Conservation (phyloP, 2,888 invertebrate genomes). For the Zele albiditarsus region DNA sequence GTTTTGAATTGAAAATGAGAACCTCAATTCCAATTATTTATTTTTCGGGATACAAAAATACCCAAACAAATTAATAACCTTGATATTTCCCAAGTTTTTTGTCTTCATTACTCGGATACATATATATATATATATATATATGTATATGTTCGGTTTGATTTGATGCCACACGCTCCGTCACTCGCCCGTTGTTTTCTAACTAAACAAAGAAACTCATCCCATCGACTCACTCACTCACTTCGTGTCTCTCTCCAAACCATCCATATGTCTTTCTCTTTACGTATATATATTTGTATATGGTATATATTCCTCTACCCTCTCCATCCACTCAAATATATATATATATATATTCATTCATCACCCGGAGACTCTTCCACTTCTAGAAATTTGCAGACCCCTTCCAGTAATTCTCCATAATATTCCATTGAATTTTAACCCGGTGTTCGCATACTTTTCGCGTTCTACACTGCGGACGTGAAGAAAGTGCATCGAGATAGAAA, state of each 20-base stretch:
- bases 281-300: not conserved
- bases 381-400: constrained; percentile 17
- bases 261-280: constrained; percentile 6
- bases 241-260: constrained; percentile 26
- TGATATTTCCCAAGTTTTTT: too few relatives aligned
- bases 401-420: not conserved
- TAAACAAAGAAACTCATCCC: constrained; percentile 68
- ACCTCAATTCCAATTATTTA: too few relatives aligned
- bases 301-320: not conserved
- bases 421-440: not conserved
- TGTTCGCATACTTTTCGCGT: not conserved
- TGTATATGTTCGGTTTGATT: constrained; percentile 60
- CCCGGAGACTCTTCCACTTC: not conserved
- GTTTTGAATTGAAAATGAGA: too few relatives aligned
- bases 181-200: constrained; percentile 66
- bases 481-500: too few relatives aligned
- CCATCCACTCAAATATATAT: not conserved
- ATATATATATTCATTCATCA: not conserved
- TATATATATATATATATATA: constrained; percentile 10
- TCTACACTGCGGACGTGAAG: not conserved
- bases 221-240: constrained; percentile 37
- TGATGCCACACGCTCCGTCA: constrained; percentile 65
- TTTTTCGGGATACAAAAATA: not conserved
- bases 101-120: not conserved
- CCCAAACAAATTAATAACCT: not conserved